phyloP scores from a whole-genome alignment of 2,888 invertebrate genomes.

The Orgyia antiqua region DNA sequence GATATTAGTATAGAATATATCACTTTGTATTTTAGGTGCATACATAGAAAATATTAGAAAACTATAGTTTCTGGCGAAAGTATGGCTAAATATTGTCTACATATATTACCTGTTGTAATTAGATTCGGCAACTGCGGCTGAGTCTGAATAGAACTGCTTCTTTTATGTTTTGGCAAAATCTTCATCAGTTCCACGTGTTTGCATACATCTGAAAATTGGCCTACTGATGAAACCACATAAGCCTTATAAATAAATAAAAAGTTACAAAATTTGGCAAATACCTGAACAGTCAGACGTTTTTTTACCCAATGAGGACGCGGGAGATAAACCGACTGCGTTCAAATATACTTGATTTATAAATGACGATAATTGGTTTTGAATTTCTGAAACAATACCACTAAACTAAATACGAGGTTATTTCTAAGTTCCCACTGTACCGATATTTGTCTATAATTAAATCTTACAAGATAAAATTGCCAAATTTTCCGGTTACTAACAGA shows the following conservation, averaged over 20 bases:
- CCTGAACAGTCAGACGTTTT: neutral
- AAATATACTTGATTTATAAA: neutral
- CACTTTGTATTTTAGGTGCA: no score
- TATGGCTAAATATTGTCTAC: no score
- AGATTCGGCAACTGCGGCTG: constrained; percentile 2
- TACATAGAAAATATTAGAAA: no score
- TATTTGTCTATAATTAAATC: no score
- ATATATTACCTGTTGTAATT: constrained; percentile 15
- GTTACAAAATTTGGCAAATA: neutral
- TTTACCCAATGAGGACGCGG: neutral
- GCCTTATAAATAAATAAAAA: neutral
- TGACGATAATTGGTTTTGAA: neutral
- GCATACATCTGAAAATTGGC: no score
- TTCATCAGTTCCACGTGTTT: no score
- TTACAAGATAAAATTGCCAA: no score
- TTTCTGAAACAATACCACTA: neutral
- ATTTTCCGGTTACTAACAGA: no score
- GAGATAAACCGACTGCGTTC: neutral
- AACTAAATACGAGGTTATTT: neutral
- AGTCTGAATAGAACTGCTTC: constrained; percentile 4
- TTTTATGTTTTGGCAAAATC: neutral
- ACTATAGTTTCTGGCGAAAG: no score
- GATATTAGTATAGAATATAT: no score
- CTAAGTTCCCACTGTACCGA: no score
- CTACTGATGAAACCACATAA: no score